A percentile compares a stretch with the other conserved stretches of the same genome.
These are phyloP conservation scores for Thalassoma bifasciatum DNA, from an alignment of 2,113 vertebrate genomes.

Conservation along the genomic window DNA sequence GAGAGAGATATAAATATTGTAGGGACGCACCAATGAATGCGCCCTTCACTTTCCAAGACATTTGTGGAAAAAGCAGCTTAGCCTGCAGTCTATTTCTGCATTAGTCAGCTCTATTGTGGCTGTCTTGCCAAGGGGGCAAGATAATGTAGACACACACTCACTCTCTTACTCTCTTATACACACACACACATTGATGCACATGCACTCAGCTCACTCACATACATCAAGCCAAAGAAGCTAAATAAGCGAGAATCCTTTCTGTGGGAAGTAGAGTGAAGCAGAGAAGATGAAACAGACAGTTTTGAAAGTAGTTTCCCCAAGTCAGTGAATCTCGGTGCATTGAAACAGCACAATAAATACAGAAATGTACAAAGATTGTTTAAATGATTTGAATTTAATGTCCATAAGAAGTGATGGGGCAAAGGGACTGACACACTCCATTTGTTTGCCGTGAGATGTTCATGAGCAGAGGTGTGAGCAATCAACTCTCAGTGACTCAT, in stretches of 20 bases:
- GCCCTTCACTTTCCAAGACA: conserved; percentile 56
- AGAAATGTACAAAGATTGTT: not conserved
- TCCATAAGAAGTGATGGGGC: conserved; percentile 39
- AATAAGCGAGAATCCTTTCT: conserved; percentile 25
- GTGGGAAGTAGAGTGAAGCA: conserved; percentile 26
- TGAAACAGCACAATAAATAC: not conserved
- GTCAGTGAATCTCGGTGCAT: not conserved
- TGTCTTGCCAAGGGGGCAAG: conserved; percentile 43
- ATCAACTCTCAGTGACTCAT: not conserved
- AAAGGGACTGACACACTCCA: not conserved
- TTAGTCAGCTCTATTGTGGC: conserved; percentile 76
- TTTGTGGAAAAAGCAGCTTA: conserved; percentile 68
- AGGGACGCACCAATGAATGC: conserved; percentile 25
- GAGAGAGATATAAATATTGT: conserved; percentile 33
- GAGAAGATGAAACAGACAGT: conserved; percentile 12
- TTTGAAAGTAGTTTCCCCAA: not conserved
- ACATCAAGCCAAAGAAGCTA: conserved; percentile 23
- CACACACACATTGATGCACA: conserved; percentile 17
- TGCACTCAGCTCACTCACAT: conserved; percentile 11
- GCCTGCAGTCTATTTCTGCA: conserved; percentile 78
- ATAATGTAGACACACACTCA: conserved; percentile 52
- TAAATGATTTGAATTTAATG: conserved; percentile 31
- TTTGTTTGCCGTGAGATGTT: not conserved
- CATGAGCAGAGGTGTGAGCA: conserved; percentile 6
- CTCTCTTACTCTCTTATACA: conserved; percentile 10